Evolutionary conservation across 2,888 invertebrate species (phyloP).

Genomic region (Drosophila histrio): DNA sequence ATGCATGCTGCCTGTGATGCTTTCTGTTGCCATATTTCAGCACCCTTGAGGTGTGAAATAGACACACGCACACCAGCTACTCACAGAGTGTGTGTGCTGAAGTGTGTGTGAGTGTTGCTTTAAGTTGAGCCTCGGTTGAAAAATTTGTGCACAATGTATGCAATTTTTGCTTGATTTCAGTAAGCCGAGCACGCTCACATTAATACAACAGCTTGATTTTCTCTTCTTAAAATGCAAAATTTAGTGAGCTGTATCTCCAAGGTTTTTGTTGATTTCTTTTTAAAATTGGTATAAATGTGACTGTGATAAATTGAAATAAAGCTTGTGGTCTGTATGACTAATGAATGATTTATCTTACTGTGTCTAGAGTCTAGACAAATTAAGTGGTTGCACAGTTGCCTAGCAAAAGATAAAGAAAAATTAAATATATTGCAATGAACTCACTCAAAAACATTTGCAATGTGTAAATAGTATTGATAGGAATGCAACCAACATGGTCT

Average conservation of each 20-base stretch:
- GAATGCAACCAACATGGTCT: not conserved
- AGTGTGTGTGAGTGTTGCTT: slow-evolving; percentile 27
- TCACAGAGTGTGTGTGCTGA: slow-evolving; percentile 1
- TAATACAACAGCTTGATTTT: slow-evolving; percentile 55
- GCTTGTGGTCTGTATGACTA: slow-evolving; percentile 49
- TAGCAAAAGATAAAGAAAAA: not conserved
- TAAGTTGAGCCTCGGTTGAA: slow-evolving; percentile 34
- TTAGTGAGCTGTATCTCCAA: slow-evolving; percentile 41
- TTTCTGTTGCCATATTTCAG: slow-evolving; percentile 67
- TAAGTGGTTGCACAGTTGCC: not conserved
- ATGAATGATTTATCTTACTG: slow-evolving; percentile 19
- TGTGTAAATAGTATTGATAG: not conserved
- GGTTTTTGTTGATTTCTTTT: slow-evolving; percentile 35
- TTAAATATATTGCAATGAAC: slow-evolving; percentile 1
- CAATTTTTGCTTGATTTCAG: slow-evolving; percentile 37
- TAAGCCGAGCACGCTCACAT: slow-evolving; percentile 22
- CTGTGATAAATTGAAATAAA: slow-evolving; percentile 38
- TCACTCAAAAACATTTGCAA: not conserved
- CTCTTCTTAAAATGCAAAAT: slow-evolving; percentile 34
- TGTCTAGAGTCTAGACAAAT: not conserved
- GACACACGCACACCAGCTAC: slow-evolving; percentile 34
- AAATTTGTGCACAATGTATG: slow-evolving; percentile 29
- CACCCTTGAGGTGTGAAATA: slow-evolving; percentile 76
- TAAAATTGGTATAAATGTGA: slow-evolving; percentile 36
- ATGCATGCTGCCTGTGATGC: slow-evolving; percentile 38